These are phyloP conservation scores for Microcebus griseorufus DNA, from an alignment of 2,113 vertebrate species.

Conservation along the genomic window DNA sequence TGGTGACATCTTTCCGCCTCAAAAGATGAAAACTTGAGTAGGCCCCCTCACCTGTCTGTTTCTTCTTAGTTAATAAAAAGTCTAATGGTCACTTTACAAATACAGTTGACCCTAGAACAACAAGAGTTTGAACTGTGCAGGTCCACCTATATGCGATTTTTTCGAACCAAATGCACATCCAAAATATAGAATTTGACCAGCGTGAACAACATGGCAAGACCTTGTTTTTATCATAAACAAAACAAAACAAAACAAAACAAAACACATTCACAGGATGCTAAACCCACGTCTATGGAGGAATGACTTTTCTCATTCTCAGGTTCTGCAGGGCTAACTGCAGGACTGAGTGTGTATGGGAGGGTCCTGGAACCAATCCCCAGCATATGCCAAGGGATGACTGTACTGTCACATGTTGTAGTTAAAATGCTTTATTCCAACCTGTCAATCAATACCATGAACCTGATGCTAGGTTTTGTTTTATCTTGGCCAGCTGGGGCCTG, in stretches of 20 bases:
- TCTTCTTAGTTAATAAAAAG: not conserved
- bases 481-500: not conserved
- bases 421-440: not conserved
- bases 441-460: not conserved
- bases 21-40: not conserved
- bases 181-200: not conserved
- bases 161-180: not conserved
- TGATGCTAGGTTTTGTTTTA: not conserved
- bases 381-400: not conserved
- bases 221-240: too few species aligned
- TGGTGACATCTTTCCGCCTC: not conserved
- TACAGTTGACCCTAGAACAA: not conserved
- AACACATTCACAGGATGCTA: too few species aligned
- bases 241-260: too few species aligned
- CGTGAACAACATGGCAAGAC: too few species aligned
- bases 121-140: not conserved
- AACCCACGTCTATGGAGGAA: not conserved
- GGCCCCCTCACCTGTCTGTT: not conserved
- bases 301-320: not conserved
- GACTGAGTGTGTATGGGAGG: not conserved
- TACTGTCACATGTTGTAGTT: not conserved
- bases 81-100: not conserved
- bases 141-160: not conserved
- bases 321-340: not conserved
- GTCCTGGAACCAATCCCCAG: too few species aligned